Percentiles rank a stretch among this genome's conserved stretches.
Evolutionary conservation across 2,888 invertebrate species (phyloP).

Genomic region (Byasa hedistus): DNA sequence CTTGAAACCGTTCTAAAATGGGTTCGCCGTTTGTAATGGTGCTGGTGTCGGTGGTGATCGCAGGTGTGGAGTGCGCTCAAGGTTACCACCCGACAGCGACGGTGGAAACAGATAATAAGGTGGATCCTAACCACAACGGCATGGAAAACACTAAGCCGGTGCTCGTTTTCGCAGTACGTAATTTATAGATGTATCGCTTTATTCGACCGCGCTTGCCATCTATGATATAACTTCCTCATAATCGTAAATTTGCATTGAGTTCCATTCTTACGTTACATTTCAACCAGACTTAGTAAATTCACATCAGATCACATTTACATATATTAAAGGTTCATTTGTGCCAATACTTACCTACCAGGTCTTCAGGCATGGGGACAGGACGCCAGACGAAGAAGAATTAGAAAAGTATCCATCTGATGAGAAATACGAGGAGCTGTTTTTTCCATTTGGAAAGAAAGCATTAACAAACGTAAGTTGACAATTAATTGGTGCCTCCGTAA

Average conservation of each 20-base stretch:
- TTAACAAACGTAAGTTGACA: slow-evolving; percentile 80
- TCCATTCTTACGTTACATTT: neutral
- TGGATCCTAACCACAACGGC: slow-evolving; percentile 41
- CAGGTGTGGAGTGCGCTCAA: slow-evolving; percentile 38
- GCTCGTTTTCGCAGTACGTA: slow-evolving; percentile 66
- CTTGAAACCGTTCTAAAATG: slow-evolving; percentile 41
- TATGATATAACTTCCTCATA: slow-evolving; percentile 38
- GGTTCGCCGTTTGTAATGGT: slow-evolving; percentile 44
- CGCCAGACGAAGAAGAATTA: slow-evolving; percentile 79
- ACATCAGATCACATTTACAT: neutral
- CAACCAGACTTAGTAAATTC: neutral
- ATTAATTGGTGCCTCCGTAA: no score
- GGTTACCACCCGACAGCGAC: slow-evolving; percentile 39
- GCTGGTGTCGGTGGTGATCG: slow-evolving; percentile 41
- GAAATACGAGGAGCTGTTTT: slow-evolving; percentile 61
- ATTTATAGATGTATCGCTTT: slow-evolving; percentile 12
- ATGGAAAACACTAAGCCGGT: slow-evolving; percentile 54
- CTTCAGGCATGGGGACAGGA: slow-evolving; percentile 86
- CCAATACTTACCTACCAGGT: slow-evolving; percentile 57
- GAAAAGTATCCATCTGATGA: slow-evolving; percentile 77
- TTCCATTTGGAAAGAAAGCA: slow-evolving; percentile 83
- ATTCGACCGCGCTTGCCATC: slow-evolving; percentile 1
- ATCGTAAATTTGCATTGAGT: slow-evolving; percentile 34
- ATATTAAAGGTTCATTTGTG: neutral
- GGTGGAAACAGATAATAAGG: slow-evolving; percentile 41